Conservation (phyloP, 2,888 invertebrate species). For the Blastobasis lacticolella region DNA sequence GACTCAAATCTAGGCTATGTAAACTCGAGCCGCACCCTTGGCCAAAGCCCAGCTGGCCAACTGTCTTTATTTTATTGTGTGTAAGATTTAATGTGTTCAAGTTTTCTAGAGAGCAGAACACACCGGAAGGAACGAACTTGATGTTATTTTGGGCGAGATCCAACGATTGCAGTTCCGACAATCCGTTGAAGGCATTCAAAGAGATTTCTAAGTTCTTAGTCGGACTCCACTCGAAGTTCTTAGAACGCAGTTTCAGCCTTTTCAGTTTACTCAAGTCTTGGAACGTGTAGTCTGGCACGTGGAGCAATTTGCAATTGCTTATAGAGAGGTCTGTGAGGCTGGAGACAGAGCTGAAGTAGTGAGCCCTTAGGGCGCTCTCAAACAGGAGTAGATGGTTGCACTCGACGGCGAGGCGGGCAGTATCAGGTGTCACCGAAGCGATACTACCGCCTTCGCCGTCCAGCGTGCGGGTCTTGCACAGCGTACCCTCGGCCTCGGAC, state of each 20-base stretch:
- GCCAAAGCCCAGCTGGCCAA: conserved; percentile 83
- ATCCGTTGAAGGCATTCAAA: conserved; percentile 81
- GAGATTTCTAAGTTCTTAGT: conserved; percentile 83
- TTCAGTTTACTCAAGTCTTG: conserved; percentile 86
- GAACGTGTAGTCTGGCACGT: conserved; percentile 84
- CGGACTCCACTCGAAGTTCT: conserved; percentile 86
- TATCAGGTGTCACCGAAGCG: conserved; percentile 77
- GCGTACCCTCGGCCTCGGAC: conserved; percentile 68
- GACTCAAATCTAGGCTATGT: conserved; percentile 85
- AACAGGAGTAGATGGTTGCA: conserved; percentile 86
- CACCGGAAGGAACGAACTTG: conserved; percentile 83
- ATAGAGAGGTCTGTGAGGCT: conserved; percentile 84
- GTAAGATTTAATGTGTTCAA: conserved; percentile 89
- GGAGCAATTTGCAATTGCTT: conserved; percentile 85
- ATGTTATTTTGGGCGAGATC: conserved; percentile 90
- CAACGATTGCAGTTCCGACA: conserved; percentile 85
- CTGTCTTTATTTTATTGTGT: conserved; percentile 84
- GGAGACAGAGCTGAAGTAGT: conserved; percentile 81
- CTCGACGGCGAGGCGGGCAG: conserved; percentile 81
- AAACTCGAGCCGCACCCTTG: conserved; percentile 79
- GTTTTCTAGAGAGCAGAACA: conserved; percentile 86
- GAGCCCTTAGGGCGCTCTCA: conserved; percentile 83
- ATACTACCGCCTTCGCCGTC: conserved; percentile 80
- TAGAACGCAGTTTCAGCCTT: conserved; percentile 84
- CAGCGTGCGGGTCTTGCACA: conserved; percentile 81